These are phyloP conservation scores for Bothrops jararaca DNA, from an alignment of 2,113 vertebrate species.

Conservation along the genomic window DNA sequence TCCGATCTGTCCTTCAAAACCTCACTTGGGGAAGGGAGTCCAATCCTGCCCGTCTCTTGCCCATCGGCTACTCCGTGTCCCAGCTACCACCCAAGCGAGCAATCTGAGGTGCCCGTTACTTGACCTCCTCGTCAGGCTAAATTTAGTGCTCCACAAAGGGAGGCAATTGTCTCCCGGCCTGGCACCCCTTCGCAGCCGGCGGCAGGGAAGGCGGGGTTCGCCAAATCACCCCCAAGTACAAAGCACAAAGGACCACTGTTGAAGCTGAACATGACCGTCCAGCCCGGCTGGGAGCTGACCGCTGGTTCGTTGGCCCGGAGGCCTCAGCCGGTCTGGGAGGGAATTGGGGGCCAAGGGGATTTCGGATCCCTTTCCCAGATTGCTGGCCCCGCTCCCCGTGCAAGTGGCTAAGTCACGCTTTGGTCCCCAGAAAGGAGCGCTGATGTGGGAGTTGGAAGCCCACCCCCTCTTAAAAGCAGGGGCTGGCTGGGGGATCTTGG, in stretches of 20 bases:
- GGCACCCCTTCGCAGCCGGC: slow-evolving; percentile 70
- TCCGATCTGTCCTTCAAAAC: too few relatives aligned
- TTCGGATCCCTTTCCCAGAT: background rate
- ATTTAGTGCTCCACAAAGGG: slow-evolving; percentile 69
- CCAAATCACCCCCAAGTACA: slow-evolving; percentile 42
- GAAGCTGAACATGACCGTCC: slow-evolving; percentile 68
- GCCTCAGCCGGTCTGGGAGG: too few relatives aligned
- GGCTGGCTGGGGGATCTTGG: too few relatives aligned
- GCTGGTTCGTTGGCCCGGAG: background rate
- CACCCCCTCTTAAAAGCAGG: too few relatives aligned
- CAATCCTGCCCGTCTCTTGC: background rate
- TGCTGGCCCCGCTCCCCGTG: too few relatives aligned
- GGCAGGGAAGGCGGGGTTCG: slow-evolving; percentile 71
- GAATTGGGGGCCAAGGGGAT: background rate
- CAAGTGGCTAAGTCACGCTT: background rate
- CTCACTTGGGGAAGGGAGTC: background rate
- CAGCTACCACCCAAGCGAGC: slow-evolving; percentile 51
- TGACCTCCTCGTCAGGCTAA: slow-evolving; percentile 65
- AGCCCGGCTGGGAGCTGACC: slow-evolving; percentile 65
- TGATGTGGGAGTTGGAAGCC: too few relatives aligned
- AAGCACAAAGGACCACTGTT: slow-evolving; percentile 72
- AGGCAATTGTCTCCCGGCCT: slow-evolving; percentile 66
- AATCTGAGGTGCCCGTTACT: slow-evolving; percentile 66
- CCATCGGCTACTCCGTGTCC: slow-evolving; percentile 38
- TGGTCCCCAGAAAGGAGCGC: too few relatives aligned